phyloP scores from a whole-genome alignment of 1,140 invertebrate genomes.

The Pachyrhynchus sulphureomaculatus region DNA sequence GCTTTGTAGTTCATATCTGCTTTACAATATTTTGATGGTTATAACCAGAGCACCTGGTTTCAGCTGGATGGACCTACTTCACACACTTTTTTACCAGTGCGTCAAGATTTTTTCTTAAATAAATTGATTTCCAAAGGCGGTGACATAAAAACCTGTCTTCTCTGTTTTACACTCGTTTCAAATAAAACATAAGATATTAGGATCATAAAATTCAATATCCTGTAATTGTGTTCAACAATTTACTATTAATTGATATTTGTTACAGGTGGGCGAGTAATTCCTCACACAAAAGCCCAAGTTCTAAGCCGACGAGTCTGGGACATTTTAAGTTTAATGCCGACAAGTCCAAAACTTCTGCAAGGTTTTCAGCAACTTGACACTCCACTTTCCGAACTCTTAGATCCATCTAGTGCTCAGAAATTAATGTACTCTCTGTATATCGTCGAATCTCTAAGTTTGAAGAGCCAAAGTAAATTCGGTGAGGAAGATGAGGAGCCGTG shows the following conservation, averaged over 20 bases:
- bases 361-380: conserved; percentile 74
- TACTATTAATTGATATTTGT: no score
- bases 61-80: no score
- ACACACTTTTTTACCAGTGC: no score
- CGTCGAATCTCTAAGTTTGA: conserved; percentile 67
- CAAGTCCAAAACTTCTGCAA: conserved; percentile 79
- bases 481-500: conserved; percentile 54
- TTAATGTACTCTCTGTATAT: conserved; percentile 94
- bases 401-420: conserved; percentile 87
- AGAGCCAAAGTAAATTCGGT: conserved; percentile 27
- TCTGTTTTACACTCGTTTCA: no score
- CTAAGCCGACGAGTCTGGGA: conserved; percentile 91
- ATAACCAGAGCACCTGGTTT: no score
- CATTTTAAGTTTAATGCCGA: conserved; percentile 86
- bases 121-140: no score
- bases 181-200: not conserved
- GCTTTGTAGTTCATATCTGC: no score
- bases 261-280: conserved; percentile 63
- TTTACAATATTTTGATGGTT: no score
- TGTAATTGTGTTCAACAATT: no score
- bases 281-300: conserved; percentile 87
- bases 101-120: no score
- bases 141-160: no score
- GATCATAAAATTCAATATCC: not conserved
- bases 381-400: conserved; percentile 72